Evolutionary conservation across 2,797 vertebrate species (phyloP).

Genomic region (Oreochromis mossambicus): DNA sequence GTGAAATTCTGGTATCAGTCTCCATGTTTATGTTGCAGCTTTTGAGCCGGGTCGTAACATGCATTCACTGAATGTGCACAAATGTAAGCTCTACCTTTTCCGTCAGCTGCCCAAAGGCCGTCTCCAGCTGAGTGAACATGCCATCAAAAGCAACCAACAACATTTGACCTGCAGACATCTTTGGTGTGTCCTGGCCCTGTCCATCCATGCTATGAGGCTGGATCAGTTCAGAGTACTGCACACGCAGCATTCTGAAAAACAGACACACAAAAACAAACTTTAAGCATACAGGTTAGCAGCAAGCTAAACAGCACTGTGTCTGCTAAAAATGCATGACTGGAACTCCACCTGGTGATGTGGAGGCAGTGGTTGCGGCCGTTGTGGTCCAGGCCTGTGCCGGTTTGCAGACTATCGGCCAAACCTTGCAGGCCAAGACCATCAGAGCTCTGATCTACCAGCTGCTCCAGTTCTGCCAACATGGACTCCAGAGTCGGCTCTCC

Average conservation of each 20-base stretch:
- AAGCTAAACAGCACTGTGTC: not conserved
- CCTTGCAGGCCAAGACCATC: slow-evolving; percentile 89
- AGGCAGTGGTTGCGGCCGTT: slow-evolving; percentile 87
- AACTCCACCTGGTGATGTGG: slow-evolving; percentile 85
- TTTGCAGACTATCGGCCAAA: slow-evolving; percentile 85
- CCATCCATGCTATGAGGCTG: slow-evolving; percentile 87
- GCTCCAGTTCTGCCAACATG: slow-evolving; percentile 91
- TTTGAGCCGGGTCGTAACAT: not conserved
- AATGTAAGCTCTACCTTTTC: slow-evolving; percentile 83
- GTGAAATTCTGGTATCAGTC: not conserved
- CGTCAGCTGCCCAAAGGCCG: slow-evolving; percentile 90
- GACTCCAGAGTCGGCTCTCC: slow-evolving; percentile 91
- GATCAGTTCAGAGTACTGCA: slow-evolving; percentile 96
- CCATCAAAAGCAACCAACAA: slow-evolving; percentile 97
- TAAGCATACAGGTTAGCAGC: not conserved
- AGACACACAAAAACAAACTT: not conserved
- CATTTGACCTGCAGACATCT: slow-evolving; percentile 99
- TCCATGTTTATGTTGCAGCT: not conserved
- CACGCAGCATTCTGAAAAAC: slow-evolving; percentile 83
- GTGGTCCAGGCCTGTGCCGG: slow-evolving; percentile 85
- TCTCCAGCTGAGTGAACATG: slow-evolving; percentile 99
- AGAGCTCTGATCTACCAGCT: slow-evolving; percentile 90
- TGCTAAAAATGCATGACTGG: not conserved
- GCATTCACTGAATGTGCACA: not conserved
- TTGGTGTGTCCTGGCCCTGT: slow-evolving; percentile 89